Evolutionary conservation across 2,888 invertebrate genomes (phyloP), one percentile per base, ranked within the genome.

Genomic region (Mongoloraphidia duomilia): DNA sequence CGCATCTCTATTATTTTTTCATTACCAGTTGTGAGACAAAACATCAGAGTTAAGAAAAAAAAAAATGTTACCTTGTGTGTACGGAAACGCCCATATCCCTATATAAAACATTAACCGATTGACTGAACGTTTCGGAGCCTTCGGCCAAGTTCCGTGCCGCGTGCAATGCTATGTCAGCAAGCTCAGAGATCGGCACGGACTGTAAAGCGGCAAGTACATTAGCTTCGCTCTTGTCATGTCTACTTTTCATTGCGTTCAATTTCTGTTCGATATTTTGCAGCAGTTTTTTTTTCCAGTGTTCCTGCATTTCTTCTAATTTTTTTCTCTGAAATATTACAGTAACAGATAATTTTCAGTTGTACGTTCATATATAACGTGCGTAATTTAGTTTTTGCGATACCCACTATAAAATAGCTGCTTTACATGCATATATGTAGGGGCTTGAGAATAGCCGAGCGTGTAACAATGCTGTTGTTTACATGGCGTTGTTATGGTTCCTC

Each of bases 41-140:
- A 6, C 26, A 26, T 26, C 6, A 6, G 6, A 26, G 11, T 37
- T 8, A 42, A 46, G 33, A 26, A 14, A 41, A 46, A n/a, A 47
- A 13, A 46, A n/a, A 47, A 13, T 34, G 37, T 63, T 63, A 75
- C 69, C 76, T 74, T 10, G 75, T 69, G 61, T 81, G 80, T 0
- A 87, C 82, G 64, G 78, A 77, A 8, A 67, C 65, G 4, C 90
- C 91, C 6, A 91, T 64, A 33, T 79, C 75, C 50, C 73, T 69
- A 55, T 83, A 79, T 45, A 91, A 65, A 50, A 75, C 63, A 45
- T 71, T 70, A 2, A 84, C 73, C 0, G 82, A 76, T 0, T 83
- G 82, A 63, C 87, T 88, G 65, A 80, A 88, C 0, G 82, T 80
- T 62, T 88, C 88, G 0, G 88, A 89, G 8, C 85, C 84, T 58